Base-by-base conservation (phyloP, 2,888 invertebrate genomes). In the Subacronicta megacephala region DNA sequence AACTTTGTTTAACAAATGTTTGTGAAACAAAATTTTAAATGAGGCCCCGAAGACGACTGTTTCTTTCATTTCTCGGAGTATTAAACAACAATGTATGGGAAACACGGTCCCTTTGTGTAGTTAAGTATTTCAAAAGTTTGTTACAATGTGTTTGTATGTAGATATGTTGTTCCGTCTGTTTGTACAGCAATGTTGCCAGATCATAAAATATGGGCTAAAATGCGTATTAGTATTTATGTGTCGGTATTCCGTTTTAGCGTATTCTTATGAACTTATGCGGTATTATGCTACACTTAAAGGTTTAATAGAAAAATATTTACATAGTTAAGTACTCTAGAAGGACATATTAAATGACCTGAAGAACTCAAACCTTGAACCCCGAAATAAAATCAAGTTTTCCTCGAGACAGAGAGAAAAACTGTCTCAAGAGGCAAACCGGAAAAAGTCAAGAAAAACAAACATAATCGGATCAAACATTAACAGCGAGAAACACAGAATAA, bases 61-160 rank as follows among this genome's bases (percentile, higher is more conserved):
- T 18, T 26, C 36, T 20, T 61, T 37, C 45, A 57, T 68, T 62
- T 38, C 46, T 71, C 42, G 18, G 13, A 47, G 41, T 54, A 60
- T 64, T 43, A 50, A 49, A 62, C 57, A 54, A 58, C 66, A 71
- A 62, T 43, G 58, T 62, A 54, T 37, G 29, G 37, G 38, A 40
- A 46, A 62, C 45, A 43, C 23, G 41, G 26, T 51, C 59, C 36
- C 59, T 70, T 68, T 66, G 58, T 70, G 53, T 46, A 59, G 52
- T 53, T 61, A 61, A 59, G 43, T 42, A 57, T 51, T 41, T 56
- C 45, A 50, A 46, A 67, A 72, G 31, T 54, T 67, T 29, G 36
- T 52, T 49, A 54, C 20, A 54, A 38, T 12, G 36, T n/a, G 38
- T 49, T 17, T 18, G 20, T 44, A 20, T 23, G 35, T 40, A 33